phyloP scores from a whole-genome alignment of 2,113 vertebrate species.

The Rhinichthys klamathensis region DNA sequence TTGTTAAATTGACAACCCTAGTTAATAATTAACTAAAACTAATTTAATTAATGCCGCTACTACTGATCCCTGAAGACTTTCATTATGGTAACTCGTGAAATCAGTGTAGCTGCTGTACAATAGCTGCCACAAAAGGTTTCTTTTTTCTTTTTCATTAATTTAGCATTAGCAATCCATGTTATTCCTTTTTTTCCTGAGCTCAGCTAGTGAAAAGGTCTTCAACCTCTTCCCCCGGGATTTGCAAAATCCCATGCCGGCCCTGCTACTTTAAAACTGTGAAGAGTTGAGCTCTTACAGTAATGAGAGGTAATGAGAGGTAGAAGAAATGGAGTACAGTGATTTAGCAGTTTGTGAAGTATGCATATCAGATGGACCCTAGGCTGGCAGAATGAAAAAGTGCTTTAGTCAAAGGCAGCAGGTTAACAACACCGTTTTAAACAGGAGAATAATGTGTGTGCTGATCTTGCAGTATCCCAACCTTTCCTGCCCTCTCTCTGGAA shows the following conservation, averaged over 20 bases:
- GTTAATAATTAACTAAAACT: conserved; percentile 4
- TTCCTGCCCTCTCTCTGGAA: conserved; percentile 90
- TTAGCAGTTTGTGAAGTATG: conserved; percentile 32
- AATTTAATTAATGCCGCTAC: neutral
- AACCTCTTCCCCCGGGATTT: conserved; percentile 20
- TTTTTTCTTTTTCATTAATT: neutral
- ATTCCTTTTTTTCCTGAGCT: conserved; percentile 8
- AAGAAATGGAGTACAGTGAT: conserved; percentile 33
- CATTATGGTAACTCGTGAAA: neutral
- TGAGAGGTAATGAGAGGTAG: conserved; percentile 38
- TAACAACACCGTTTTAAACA: neutral
- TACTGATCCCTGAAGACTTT: neutral
- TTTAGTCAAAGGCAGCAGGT: neutral
- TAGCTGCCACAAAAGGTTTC: neutral
- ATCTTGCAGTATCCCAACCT: conserved; percentile 73
- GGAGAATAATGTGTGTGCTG: neutral
- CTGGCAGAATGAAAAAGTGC: conserved; percentile 6
- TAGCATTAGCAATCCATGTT: conserved; percentile 16
- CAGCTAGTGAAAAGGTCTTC: conserved; percentile 14
- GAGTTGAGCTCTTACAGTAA: conserved; percentile 33
- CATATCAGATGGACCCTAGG: conserved; percentile 26
- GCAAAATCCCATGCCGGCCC: neutral
- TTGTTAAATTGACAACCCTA: neutral
- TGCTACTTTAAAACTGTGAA: conserved; percentile 16
- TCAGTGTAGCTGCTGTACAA: conserved; percentile 1